Base-by-base conservation (phyloP, 2,888 invertebrate species). In the Polia nebulosa region DNA sequence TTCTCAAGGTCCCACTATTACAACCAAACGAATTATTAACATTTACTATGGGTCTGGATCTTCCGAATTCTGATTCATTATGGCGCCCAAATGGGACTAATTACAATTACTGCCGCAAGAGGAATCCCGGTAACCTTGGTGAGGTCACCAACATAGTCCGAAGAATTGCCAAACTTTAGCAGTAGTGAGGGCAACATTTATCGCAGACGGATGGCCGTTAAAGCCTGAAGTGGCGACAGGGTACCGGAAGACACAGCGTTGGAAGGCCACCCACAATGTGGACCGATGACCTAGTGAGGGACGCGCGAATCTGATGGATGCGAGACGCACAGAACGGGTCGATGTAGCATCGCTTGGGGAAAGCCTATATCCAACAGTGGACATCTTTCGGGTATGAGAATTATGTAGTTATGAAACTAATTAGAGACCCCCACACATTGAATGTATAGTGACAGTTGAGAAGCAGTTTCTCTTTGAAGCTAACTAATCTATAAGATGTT, bases 11-110 rank as follows among this genome's bases (percentile, higher is more conserved):
- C 11, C n/a, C 22, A n/a, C n/a, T 20, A 27, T 44, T 58, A 25
- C n/a, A 8, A 8, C 1, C 7, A 60, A 20, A 34, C 22, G n/a
- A 17, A 29, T 20, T 13, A 27, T 15, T 4, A 8, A n/a, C 11
- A 20, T 29, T 27, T 27, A 41, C 4, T 9, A 4, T 13, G 3
- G 4, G 27, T 27, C 13, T 49, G 8, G 49, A 3, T 27, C 9
- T 47, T 1, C 17, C 0, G 8, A 49, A 8, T 1, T n/a, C 17
- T 3, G 49, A 29, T 11, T 9, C 17, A 29, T 29, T n/a, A n/a
- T 49, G 58, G 51, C 32, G 51, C 49, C 58, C 58, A 58, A 13
- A 8, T 9, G 51, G 32, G 32, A 51, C 47, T 36, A 55, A 13
- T 53, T 41, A 34, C 34, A 34, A 13, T 34, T 5, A 34, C 9